Conservation (phyloP, 2,797 vertebrate species). For the Enteromius paludinosus region DNA sequence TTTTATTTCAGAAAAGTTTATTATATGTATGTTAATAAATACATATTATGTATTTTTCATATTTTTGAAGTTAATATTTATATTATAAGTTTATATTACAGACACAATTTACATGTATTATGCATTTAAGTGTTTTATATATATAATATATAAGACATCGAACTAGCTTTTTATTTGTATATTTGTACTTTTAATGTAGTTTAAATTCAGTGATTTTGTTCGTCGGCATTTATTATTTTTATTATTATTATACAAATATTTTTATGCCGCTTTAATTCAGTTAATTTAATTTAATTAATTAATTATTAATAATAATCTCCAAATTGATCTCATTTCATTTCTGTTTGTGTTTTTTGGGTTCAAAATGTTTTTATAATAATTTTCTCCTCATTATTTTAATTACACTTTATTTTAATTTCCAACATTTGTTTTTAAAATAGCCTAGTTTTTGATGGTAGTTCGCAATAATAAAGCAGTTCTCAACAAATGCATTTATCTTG, state of each 20-base stretch:
- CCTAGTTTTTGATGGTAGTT: not conserved
- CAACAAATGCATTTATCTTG: not conserved
- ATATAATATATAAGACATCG: not conserved
- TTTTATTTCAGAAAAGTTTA: not conserved
- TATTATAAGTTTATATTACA: not conserved
- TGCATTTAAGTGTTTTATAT: not conserved
- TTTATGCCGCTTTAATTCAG: not conserved
- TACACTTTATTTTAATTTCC: not conserved
- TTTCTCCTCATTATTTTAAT: no score
- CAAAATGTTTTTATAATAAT: not conserved
- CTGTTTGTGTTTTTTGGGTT: not conserved
- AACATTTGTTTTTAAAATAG: not conserved
- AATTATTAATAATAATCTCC: no score
- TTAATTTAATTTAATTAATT: no score
- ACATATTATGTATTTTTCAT: not conserved
- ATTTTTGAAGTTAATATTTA: not conserved
- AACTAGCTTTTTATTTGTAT: not conserved
- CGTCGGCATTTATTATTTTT: not conserved
- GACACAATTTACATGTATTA: not conserved
- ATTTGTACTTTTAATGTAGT: not conserved
- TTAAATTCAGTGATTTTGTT: not conserved
- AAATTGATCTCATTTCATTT: not conserved
- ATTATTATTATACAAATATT: not conserved
- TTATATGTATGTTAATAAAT: not conserved
- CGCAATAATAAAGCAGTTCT: not conserved